Evolutionary conservation across 2,113 vertebrate genomes (phyloP).

Genomic region (Trochalopteron elliotii): DNA sequence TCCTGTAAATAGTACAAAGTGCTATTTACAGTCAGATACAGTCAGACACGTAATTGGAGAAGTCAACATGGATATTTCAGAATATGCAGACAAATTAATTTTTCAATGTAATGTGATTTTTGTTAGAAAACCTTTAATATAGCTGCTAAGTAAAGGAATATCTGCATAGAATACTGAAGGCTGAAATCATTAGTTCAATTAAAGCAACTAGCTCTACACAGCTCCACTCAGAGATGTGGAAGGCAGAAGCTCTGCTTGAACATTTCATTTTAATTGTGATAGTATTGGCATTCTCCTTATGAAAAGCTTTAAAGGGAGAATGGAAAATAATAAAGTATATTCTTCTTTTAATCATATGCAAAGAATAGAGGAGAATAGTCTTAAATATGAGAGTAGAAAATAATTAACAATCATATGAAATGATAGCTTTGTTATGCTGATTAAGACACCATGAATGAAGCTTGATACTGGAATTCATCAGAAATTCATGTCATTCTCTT

Average conservation of each 20-base stretch:
- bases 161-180: background rate
- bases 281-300: background rate
- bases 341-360: background rate
- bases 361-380: background rate
- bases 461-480: background rate
- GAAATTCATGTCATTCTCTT: background rate
- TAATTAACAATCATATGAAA: conserved; percentile 2
- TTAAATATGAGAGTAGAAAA: conserved; percentile 5
- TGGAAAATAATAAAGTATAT: background rate
- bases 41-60: background rate
- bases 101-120: background rate
- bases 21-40: background rate
- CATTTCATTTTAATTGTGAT: background rate
- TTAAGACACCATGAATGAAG: background rate
- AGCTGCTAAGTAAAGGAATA: background rate
- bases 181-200: conserved; percentile 28
- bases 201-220: background rate
- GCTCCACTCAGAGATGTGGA: background rate
- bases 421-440: background rate
- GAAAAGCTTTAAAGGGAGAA: background rate
- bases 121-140: background rate
- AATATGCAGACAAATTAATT: background rate
- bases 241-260: background rate
- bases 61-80: background rate
- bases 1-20: background rate